Conservation (phyloP, 2,797 vertebrate species). For the Lepus townsendii region DNA sequence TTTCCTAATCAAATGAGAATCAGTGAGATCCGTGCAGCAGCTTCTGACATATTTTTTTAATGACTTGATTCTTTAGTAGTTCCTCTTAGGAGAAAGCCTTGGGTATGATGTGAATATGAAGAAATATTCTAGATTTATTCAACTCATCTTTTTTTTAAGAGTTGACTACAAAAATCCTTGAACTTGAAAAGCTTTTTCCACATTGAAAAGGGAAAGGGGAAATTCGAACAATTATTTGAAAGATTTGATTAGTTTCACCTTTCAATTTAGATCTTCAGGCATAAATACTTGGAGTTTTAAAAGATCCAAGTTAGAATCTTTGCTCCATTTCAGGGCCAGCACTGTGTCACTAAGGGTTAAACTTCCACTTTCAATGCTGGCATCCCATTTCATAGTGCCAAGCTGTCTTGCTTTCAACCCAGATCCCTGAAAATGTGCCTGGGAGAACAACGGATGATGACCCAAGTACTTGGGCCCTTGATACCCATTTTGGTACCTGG, state of each 20-base stretch:
- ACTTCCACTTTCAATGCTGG: too few species aligned
- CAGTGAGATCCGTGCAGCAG: conserved; percentile 13
- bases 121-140: neutral
- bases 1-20: conserved; percentile 77
- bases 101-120: conserved; percentile 4
- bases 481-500: too few species aligned
- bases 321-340: neutral
- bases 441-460: too few species aligned
- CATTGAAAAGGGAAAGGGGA: neutral
- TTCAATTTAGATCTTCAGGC: neutral
- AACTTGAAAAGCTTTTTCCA: conserved; percentile 42
- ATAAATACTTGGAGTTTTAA: neutral
- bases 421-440: too few species aligned
- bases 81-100: conserved; percentile 67
- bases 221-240: conserved; percentile 33
- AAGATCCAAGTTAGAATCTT: neutral
- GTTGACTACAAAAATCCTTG: neutral
- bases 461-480: too few species aligned
- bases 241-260: conserved; percentile 6
- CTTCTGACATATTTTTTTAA: conserved; percentile 69
- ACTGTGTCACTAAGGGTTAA: too few species aligned
- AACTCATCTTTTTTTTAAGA: neutral
- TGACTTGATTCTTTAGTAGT: conserved; percentile 47
- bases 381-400: too few species aligned
- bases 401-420: too few species aligned